Base-by-base conservation (phyloP, 2,888 invertebrate genomes). In the Empis stercorea region DNA sequence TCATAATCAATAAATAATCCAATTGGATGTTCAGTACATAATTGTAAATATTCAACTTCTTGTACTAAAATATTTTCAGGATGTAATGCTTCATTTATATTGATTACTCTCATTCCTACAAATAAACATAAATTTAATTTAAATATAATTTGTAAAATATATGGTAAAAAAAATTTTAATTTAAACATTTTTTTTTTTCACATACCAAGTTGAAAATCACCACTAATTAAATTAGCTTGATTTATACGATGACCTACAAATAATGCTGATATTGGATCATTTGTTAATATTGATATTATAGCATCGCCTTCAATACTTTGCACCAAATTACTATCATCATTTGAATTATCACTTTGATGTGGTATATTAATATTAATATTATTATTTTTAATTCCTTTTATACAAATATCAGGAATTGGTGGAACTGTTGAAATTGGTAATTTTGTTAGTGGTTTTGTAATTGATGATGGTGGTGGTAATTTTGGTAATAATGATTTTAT, bases 161-260 rank as follows among this genome's bases (percentile, higher is more conserved):
- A 34, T 34, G 13, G 14, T 11, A 37, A 10, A n/a, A n/a, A n/a
- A n/a, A n/a, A n/a, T n/a, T n/a, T n/a, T 39, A 40, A 27, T 38
- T 27, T 11, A 27, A 40, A n/a, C n/a, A n/a, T n/a, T n/a, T n/a
- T 16, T 11, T 6, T 5, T 13, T 14, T 11, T 14, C n/a, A 45
- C 48, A 58, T 52, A 66, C 68, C 68, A 51, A 68, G 60, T 59
- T 66, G 59, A 53, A 68, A 65, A 51, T 66, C 63, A 4, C 62
- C 63, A 38, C 57, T 61, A 15, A 68, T 54, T 7, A 68, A 51
- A 51, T 63, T 62, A 2, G 62, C 65, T 49, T 62, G 61, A 53
- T 69, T 69, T n/a, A 66, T 56, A 10, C 67, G 66, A 58, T 68
- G 64, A 17, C 65, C 57, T 1, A 67, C 63, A 52, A 68, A 69